Evolutionary conservation across 2,888 invertebrate species (phyloP).

Genomic region (Stictocephala bisonia): DNA sequence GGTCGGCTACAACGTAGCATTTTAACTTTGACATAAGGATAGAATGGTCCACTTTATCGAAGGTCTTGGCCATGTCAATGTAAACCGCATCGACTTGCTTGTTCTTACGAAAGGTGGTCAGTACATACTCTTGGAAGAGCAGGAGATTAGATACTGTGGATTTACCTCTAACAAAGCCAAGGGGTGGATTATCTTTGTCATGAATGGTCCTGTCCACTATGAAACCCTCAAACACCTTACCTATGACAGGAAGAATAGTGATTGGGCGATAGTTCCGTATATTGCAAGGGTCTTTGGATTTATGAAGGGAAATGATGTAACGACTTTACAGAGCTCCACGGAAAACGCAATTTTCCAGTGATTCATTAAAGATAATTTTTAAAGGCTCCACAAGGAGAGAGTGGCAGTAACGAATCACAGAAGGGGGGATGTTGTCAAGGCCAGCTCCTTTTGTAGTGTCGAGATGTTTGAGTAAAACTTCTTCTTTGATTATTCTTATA

Average conservation of each 20-base stretch:
- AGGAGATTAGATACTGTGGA: constrained; percentile 19
- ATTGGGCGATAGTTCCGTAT: background rate
- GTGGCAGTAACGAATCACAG: no score
- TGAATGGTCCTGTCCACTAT: no score
- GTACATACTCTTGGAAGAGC: constrained; percentile 14
- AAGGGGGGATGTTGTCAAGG: no score
- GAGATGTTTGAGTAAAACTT: no score
- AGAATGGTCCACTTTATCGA: constrained; percentile 16
- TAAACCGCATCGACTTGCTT: constrained; percentile 15
- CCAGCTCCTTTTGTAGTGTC: no score
- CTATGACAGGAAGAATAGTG: background rate
- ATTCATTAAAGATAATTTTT: no score
- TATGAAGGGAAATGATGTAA: background rate
- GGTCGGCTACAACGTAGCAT: background rate
- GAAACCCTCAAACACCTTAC: no score
- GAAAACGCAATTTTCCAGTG: constrained; percentile 3
- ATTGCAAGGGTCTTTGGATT: background rate
- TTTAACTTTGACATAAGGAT: background rate
- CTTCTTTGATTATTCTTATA: no score
- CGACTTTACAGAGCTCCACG: constrained; percentile 3
- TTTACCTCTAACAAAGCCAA: constrained; percentile 4
- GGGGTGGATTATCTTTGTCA: background rate
- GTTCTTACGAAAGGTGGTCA: constrained; percentile 2
- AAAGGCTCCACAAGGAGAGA: no score
- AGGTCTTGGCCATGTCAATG: constrained; percentile 9